Evolutionary conservation across 2,113 vertebrate species (phyloP), one percentile per base, ranked within the genome.

Genomic region (Mobula birostris): DNA sequence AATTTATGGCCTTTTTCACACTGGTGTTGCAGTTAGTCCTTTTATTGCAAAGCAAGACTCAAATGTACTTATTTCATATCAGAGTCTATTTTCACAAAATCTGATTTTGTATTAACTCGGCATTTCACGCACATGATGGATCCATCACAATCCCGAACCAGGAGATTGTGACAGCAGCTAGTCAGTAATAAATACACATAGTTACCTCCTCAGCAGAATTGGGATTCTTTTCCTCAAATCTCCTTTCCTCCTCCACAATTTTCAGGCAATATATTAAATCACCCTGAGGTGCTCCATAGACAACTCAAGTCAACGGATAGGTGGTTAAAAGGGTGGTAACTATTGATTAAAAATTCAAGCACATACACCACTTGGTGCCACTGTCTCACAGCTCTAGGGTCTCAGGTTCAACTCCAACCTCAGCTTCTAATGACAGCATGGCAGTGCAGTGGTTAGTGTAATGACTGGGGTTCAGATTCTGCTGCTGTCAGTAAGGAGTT

Each of bases 1-100:
- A 66, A 90, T 90, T 90, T 66, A 90, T 68, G 85, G 61, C 29
- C 32, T 12, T 90, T 87, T 90, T 66, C 29, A 68, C 61, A 66
- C 29, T 63, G 5, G 83, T 27, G 6, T 88, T 88, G 58, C 56
- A 90, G 61, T n/a, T 66, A 32, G 32, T 32, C 29, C n/a, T n/a
- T 48, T 66, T 90, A 12, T 2, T 19, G 29, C 29, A 66, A 32
- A 32, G 15, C 7, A 74, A 74, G 19, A 74, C 15, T 19, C 72
- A 74, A 74, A 74, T 74, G 72, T 74, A n/a, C 24, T 68, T 90
- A n/a, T 66, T 90, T 15, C 12, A 68, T 63, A 68, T 29, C 4
- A 32, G 61, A 90, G 61, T 32, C 29, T 90, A 66, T 66, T 90
- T 17, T 32, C 29, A 32, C 14, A 36, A 66, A 17, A n/a, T 68